Evolutionary conservation across 2,113 vertebrate species (phyloP), one percentile per base, ranked within the genome.

Genomic region (Cephalopholis sonnerati): DNA sequence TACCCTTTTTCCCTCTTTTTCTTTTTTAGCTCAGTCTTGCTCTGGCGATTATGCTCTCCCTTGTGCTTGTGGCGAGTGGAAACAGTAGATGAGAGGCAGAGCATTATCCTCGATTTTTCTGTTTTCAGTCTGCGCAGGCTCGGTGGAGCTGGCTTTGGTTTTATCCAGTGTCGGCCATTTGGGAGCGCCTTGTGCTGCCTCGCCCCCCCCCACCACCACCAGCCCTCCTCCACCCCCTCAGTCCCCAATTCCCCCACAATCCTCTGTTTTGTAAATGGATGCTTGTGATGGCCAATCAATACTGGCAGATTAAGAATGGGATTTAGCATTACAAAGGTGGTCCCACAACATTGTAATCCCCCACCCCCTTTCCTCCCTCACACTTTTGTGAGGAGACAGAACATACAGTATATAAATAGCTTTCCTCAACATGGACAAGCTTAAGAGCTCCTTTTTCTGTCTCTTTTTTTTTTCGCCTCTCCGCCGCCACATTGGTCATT

Each of bases 241-340:
- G 82, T 84, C 71, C 61, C 61, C 54, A 25, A 66, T 80, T 89
- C 82, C 76, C 65, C 44, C 72, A 57, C 81, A 85, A 81, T 84
- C 87, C 77, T 81, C 77, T 83, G 77, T 89, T 91, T 92, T 91
- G 81, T 86, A 91, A 92, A 78, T 64, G 80, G 82, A 65, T 73
- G 89, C 88, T 81, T 92, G 86, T 91, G 92, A 94, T 92, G 90
- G 86, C 84, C 90, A 84, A 95, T 96, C 94, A 93, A 94, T 95
- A 92, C 77, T 81, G 80, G 78, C 72, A 93, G 92, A 94, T 95
- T 96, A 95, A 78, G 77, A 90, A 88, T 81, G 79, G 90, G 92
- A 92, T 95, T 95, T 93, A 82, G 83, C 86, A 88, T 92, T 88
- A 91, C 91, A 94, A 94, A 95, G 93, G 92, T 94, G 87, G 87